Percentiles rank a stretch among this genome's conserved stretches.
Conservation (phyloP, 2,113 vertebrate species). For the Dasyornis broadbenti region DNA sequence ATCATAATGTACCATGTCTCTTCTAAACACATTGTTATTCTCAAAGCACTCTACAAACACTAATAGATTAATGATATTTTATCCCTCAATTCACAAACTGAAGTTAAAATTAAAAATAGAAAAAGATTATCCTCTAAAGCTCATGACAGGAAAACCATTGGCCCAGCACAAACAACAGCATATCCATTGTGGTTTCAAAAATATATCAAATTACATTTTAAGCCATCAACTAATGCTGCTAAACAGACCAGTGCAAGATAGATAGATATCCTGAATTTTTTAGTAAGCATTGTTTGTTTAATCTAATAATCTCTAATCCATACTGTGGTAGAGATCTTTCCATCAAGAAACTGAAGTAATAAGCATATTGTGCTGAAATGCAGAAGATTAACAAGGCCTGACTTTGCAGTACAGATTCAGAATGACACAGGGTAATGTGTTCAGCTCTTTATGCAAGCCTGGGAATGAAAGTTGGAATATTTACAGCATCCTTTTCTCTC, state of each 20-base stretch:
- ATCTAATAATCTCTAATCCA: background rate
- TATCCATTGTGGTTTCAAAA: background rate
- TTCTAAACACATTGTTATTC: background rate
- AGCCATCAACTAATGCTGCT: background rate
- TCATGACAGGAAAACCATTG: background rate
- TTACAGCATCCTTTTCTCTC: background rate
- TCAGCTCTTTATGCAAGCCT: background rate
- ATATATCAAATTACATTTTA: background rate
- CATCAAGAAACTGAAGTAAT: background rate
- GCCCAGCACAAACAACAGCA: background rate
- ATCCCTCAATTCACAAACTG: background rate
- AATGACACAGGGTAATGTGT: background rate
- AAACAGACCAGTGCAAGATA: background rate
- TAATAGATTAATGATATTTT: background rate
- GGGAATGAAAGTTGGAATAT: background rate
- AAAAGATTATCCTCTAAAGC: constrained; percentile 9
- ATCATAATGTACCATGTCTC: background rate
- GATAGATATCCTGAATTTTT: background rate
- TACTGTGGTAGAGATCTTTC: background rate
- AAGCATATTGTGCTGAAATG: background rate
- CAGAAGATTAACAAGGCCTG: background rate
- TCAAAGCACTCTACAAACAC: background rate
- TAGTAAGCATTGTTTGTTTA: background rate
- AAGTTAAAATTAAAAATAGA: background rate
- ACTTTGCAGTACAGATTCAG: background rate